These are phyloP conservation scores for Sapayoa aenigma DNA, from an alignment of 2,113 vertebrate species.

Conservation along the genomic window DNA sequence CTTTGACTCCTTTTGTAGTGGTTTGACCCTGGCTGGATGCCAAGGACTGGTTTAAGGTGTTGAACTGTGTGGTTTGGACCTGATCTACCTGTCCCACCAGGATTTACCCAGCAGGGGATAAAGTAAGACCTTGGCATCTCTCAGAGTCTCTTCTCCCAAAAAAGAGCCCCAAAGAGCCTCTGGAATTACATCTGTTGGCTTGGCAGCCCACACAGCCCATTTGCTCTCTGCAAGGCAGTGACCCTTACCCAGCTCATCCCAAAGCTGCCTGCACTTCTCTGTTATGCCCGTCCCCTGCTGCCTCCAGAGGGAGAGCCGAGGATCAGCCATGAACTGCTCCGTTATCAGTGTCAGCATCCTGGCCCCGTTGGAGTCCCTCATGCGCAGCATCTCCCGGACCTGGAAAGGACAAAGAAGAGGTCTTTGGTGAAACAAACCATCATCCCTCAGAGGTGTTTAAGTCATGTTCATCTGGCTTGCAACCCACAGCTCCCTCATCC, in stretches of 20 bases:
- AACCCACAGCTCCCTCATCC: background rate
- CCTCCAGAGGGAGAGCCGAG: slow-evolving; percentile 94
- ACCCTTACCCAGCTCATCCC: slow-evolving; percentile 90
- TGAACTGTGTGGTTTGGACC: background rate
- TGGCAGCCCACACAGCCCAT: background rate
- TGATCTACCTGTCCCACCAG: background rate
- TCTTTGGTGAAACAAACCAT: background rate
- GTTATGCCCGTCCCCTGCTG: slow-evolving; percentile 98
- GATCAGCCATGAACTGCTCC: slow-evolving; percentile 98
- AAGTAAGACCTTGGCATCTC: background rate
- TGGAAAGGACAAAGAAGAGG: slow-evolving; percentile 39
- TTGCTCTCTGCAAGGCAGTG: background rate
- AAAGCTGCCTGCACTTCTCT: slow-evolving; percentile 96
- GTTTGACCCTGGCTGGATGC: too few species aligned
- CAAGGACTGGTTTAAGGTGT: background rate
- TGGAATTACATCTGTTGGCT: background rate
- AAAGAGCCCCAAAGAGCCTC: background rate
- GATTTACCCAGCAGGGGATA: background rate
- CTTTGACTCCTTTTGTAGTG: background rate
- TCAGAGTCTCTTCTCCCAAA: background rate
- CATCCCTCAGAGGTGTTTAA: background rate
- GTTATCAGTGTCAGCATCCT: slow-evolving; percentile 97
- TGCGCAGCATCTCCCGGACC: slow-evolving; percentile 98
- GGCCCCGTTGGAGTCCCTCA: slow-evolving; percentile 97
- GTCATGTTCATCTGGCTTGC: background rate